A percentile compares a stretch with the other conserved stretches of the same genome.
These are phyloP conservation scores for Bactericera cockerelli DNA, from an alignment of 1,140 invertebrate species.

Conservation along the genomic window DNA sequence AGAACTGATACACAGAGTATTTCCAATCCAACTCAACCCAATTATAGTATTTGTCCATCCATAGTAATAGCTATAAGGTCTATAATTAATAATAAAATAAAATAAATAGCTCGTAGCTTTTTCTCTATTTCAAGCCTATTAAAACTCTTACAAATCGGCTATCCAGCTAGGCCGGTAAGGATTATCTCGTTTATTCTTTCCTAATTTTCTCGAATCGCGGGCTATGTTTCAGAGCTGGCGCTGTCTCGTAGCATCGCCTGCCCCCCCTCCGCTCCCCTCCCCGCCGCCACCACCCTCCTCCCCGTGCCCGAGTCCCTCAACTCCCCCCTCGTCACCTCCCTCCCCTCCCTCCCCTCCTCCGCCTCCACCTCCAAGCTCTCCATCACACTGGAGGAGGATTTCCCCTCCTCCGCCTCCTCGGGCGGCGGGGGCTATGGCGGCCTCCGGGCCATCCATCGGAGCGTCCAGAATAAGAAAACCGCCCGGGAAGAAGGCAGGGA, in stretches of 20 bases:
- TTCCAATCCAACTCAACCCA: too few relatives aligned
- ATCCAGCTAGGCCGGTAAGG: too few relatives aligned
- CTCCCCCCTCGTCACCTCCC: slow-evolving; percentile 41
- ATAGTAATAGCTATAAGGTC: too few relatives aligned
- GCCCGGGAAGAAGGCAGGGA: not conserved
- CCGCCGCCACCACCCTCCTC: slow-evolving; percentile 65
- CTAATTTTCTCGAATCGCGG: too few relatives aligned
- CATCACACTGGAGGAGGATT: slow-evolving; percentile 7
- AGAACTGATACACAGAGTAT: too few relatives aligned
- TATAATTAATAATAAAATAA: too few relatives aligned
- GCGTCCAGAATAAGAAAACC: slow-evolving; percentile 12
- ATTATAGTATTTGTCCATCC: too few relatives aligned
- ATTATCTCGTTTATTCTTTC: too few relatives aligned
- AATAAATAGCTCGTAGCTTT: too few relatives aligned
- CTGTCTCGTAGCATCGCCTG: slow-evolving; percentile 9
- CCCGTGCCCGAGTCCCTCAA: slow-evolving; percentile 70
- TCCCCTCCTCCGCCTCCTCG: slow-evolving; percentile 10
- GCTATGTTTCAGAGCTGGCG: not conserved
- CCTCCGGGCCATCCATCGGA: slow-evolving; percentile 14
- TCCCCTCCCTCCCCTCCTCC: slow-evolving; percentile 40
- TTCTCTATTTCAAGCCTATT: too few relatives aligned
- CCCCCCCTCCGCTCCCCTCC: slow-evolving; percentile 34
- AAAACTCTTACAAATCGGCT: too few relatives aligned
- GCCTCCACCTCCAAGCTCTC: slow-evolving; percentile 13
- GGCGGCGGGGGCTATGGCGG: slow-evolving; percentile 1